These are phyloP conservation scores for Theocolax elegans DNA, from an alignment of 1,140 invertebrate genomes.

Conservation along the genomic window DNA sequence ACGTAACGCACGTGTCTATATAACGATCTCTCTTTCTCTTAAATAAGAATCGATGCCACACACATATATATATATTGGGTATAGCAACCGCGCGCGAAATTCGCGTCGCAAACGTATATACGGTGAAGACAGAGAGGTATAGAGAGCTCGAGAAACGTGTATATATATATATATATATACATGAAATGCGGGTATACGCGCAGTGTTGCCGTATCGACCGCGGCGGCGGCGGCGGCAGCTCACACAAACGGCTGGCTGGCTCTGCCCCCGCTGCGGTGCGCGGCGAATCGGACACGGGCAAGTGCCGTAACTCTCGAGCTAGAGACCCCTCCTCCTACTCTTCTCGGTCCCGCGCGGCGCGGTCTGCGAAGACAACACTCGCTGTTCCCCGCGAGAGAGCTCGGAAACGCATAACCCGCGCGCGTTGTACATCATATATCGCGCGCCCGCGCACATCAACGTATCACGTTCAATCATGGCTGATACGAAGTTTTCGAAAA, in stretches of 20 bases:
- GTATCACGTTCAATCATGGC: too few relatives aligned
- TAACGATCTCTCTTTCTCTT: too few relatives aligned
- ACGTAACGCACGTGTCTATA: too few relatives aligned
- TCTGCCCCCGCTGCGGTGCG: constrained; percentile 52
- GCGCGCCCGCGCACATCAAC: not conserved
- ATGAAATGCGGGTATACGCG: constrained; percentile 43
- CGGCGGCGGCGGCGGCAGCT: constrained; percentile 24
- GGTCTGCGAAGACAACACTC: too few relatives aligned
- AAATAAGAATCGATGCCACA: too few relatives aligned
- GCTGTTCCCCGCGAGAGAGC: too few relatives aligned
- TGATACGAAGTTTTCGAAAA: too few relatives aligned
- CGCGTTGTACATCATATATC: constrained; percentile 42
- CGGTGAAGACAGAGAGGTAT: too few relatives aligned
- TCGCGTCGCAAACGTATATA: not conserved
- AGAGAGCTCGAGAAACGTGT: too few relatives aligned
- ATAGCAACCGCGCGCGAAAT: not conserved
- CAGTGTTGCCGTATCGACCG: constrained; percentile 66
- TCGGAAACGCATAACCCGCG: too few relatives aligned
- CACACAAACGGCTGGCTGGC: constrained; percentile 58
- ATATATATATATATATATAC: not conserved
- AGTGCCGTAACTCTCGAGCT: constrained; percentile 31
- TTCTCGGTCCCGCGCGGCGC: not conserved
- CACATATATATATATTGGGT: too few relatives aligned
- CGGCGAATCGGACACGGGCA: constrained; percentile 36
- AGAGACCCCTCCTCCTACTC: not conserved